phyloP scores from a whole-genome alignment of 2,888 invertebrate genomes.

The Nomada goodeniana region DNA sequence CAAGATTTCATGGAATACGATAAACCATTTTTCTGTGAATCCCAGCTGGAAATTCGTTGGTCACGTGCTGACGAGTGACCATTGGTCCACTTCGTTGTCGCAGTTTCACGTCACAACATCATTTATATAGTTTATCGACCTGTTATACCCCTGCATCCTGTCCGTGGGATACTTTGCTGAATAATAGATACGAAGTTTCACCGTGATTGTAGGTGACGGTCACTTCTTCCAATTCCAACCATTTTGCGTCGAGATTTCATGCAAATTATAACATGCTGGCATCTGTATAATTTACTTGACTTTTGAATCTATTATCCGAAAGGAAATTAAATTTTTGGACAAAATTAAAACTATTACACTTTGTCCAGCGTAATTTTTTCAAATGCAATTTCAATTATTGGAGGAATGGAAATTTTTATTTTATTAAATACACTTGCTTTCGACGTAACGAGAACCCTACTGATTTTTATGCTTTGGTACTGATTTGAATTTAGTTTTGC shows the following conservation, averaged over 20 bases:
- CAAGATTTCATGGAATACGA: slow-evolving; percentile 28
- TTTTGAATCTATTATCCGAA: neutral
- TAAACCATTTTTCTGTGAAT: slow-evolving; percentile 45
- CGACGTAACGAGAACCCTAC: no score
- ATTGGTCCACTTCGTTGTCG: slow-evolving; percentile 48
- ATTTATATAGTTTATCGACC: slow-evolving; percentile 66
- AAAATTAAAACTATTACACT: neutral
- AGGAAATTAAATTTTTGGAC: neutral
- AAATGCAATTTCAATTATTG: no score
- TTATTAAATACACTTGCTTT: no score
- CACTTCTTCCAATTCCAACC: neutral
- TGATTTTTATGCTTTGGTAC: no score
- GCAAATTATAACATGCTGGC: no score
- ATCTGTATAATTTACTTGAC: neutral
- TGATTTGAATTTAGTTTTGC: no score
- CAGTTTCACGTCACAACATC: slow-evolving; percentile 60
- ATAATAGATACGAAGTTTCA: slow-evolving; percentile 45
- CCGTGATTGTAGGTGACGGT: slow-evolving; percentile 18
- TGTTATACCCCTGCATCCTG: slow-evolving; percentile 42
- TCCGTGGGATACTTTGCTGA: slow-evolving; percentile 12
- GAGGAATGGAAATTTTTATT: no score
- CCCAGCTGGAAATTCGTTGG: slow-evolving; percentile 46
- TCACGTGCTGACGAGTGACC: slow-evolving; percentile 69
- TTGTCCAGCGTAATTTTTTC: no score
- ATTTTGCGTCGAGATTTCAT: slow-evolving; percentile 6